Percentiles rank a stretch among this genome's conserved stretches.
Conservation (phyloP, 2,113 vertebrate species). For the Bos taurus region DNA sequence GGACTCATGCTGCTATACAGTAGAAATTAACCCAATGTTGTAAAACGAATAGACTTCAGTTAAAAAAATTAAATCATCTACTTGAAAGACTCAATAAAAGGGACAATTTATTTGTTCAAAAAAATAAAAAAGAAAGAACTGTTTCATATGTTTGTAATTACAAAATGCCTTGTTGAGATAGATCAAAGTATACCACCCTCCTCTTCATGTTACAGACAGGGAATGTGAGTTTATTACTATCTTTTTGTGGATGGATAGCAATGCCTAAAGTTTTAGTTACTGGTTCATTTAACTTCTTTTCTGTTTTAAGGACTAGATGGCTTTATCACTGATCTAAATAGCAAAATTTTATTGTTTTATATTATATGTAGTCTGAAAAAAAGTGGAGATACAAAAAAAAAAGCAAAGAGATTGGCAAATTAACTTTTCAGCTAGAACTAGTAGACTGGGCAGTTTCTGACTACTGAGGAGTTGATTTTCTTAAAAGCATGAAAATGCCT, state of each 20-base stretch:
- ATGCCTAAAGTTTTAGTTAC: neutral
- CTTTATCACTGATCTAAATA: neutral
- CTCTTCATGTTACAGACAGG: neutral
- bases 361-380: neutral
- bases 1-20: neutral
- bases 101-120: neutral
- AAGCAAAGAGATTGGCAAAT: neutral
- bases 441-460: neutral
- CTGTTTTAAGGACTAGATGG: neutral
- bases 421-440: neutral
- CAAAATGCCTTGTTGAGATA: neutral
- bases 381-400: neutral
- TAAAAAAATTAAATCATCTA: neutral
- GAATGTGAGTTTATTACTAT: neutral
- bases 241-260: neutral
- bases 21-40: neutral
- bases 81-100: neutral
- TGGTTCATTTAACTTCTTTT: neutral
- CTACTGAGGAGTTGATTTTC: neutral
- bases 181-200: neutral
- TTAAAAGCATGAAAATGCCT: neutral
- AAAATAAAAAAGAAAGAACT: neutral
- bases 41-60: neutral
- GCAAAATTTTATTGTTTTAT: neutral
- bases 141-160: neutral